These are phyloP conservation scores for Acrocephalus arundinaceus DNA, from an alignment of 2,113 vertebrate genomes.

Conservation along the genomic window DNA sequence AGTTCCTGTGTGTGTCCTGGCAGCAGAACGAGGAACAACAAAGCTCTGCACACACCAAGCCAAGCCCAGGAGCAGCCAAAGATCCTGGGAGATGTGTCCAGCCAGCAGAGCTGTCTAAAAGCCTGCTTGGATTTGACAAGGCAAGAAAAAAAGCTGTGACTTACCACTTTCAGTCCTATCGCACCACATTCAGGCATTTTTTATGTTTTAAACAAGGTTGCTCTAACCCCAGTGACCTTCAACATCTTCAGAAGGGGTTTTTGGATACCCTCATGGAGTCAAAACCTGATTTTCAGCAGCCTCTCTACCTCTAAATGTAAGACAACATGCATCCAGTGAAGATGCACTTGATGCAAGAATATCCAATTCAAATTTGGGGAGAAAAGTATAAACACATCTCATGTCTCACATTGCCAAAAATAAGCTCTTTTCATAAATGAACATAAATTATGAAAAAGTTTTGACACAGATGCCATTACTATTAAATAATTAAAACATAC, in stretches of 20 bases:
- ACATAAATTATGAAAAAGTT: not conserved
- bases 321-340: not conserved
- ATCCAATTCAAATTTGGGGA: not conserved
- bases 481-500: not conserved
- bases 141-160: not conserved
- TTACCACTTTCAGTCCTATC: not conserved
- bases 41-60: not conserved
- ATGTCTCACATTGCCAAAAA: not conserved
- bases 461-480: not conserved
- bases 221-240: not conserved
- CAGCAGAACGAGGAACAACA: not conserved
- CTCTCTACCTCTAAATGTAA: not conserved
- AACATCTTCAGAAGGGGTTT: not conserved
- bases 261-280: not conserved
- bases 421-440: not conserved
- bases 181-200: not conserved
- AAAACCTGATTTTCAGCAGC: not conserved
- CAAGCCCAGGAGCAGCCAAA: slow-evolving; percentile 4
- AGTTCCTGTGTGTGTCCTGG: slow-evolving; percentile 22
- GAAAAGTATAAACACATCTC: not conserved
- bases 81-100: not conserved
- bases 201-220: not conserved
- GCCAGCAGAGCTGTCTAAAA: not conserved
- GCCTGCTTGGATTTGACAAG: not conserved
- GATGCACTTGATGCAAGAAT: not conserved